phyloP scores from a whole-genome alignment of 2,113 vertebrate species.

The Oncorhynchus gorbuscha region DNA sequence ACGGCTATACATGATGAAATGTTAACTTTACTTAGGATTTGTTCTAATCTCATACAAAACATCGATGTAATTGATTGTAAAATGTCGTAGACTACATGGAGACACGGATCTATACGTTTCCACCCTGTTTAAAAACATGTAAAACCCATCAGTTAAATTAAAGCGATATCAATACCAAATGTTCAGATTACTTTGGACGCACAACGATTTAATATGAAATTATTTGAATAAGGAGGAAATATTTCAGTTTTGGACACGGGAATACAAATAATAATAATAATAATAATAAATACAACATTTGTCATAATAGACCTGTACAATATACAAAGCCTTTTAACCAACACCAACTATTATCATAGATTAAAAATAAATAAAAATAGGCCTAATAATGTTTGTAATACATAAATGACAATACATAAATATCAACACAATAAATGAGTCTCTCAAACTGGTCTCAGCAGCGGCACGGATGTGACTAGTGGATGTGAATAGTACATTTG shows the following conservation, averaged over 20 bases:
- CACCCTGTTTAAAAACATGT: background rate
- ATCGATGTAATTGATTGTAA: background rate
- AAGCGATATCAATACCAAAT: no score
- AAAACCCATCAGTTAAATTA: background rate
- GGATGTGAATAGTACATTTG: conserved; percentile 92
- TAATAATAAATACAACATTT: no score
- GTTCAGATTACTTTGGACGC: background rate
- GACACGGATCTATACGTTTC: background rate
- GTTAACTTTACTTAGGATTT: background rate
- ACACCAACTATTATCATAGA: conserved; percentile 17
- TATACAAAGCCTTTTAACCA: no score
- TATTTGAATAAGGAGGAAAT: background rate
- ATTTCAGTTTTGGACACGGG: background rate
- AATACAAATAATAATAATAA: conserved; percentile 32
- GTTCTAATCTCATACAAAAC: background rate
- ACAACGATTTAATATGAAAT: background rate
- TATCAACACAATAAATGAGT: conserved; percentile 9
- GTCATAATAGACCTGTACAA: no score
- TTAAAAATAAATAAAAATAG: no score
- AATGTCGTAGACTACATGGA: background rate
- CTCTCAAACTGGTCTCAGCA: conserved; percentile 87
- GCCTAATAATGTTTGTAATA: conserved; percentile 32
- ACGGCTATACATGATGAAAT: background rate
- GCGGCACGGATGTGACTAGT: conserved; percentile 85
- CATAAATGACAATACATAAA: no score